Percentiles rank a stretch among this genome's conserved stretches.
phyloP scores from a whole-genome alignment of 2,888 invertebrate genomes.

The Venustoraphidia nigricollis region DNA sequence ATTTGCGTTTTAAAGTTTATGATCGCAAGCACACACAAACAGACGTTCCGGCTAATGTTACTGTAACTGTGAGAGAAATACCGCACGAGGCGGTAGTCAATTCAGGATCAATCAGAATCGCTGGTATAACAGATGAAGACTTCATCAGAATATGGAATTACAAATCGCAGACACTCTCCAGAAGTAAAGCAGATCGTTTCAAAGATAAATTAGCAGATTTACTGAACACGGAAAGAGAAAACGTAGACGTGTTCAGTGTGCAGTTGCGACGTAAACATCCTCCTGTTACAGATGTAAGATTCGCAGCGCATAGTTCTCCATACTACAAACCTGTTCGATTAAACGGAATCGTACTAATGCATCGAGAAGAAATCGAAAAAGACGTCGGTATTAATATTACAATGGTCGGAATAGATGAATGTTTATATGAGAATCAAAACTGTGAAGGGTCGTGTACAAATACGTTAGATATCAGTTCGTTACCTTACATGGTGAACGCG shows the following conservation, averaged over 20 bases:
- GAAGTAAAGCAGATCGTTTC: constrained; percentile 82
- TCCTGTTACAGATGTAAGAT: constrained; percentile 80
- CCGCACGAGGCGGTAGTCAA: constrained; percentile 91
- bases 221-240: constrained; percentile 69
- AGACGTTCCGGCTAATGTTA: constrained; percentile 91
- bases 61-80: constrained; percentile 85
- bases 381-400: constrained; percentile 91
- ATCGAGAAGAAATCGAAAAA: constrained; percentile 84
- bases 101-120: constrained; percentile 85
- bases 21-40: constrained; percentile 90
- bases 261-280: constrained; percentile 76
- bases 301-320: constrained; percentile 89
- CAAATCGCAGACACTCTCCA: constrained; percentile 65
- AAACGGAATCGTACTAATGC: constrained; percentile 87
- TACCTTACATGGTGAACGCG: constrained; percentile 92
- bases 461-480: constrained; percentile 70
- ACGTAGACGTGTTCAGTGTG: constrained; percentile 94
- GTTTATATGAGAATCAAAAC: constrained; percentile 85
- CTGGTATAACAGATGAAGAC: constrained; percentile 90
- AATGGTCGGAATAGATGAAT: constrained; percentile 96
- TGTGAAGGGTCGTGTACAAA: constrained; percentile 96
- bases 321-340: constrained; percentile 89
- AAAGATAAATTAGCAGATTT: constrained; percentile 75
- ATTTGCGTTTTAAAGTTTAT: constrained; percentile 72
- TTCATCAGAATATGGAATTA: constrained; percentile 93